Evolutionary conservation across 2,113 vertebrate genomes (phyloP).

Genomic region (Typhlomys cinereus): DNA sequence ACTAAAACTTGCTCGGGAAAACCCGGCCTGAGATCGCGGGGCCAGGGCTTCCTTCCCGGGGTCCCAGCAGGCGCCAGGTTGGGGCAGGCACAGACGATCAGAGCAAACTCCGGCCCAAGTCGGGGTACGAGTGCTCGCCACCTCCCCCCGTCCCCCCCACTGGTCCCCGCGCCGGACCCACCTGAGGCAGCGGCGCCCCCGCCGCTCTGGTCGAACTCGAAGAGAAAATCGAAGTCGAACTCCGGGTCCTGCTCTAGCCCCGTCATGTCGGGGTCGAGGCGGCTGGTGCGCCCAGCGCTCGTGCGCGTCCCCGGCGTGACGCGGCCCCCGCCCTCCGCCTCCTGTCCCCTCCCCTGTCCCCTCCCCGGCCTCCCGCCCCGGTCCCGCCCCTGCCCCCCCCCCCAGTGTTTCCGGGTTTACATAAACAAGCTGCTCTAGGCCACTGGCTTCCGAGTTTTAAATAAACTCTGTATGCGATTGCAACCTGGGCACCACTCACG

Average conservation of each 20-base stretch:
- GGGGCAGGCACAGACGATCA: background rate
- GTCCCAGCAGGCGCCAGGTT: background rate
- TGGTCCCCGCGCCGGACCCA: conserved; percentile 80
- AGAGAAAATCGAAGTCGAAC: conserved; percentile 93
- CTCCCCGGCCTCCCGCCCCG: conserved; percentile 57
- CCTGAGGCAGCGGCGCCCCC: conserved; percentile 83
- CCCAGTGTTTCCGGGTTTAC: conserved; percentile 84
- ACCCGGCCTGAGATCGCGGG: background rate
- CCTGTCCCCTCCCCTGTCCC: conserved; percentile 31
- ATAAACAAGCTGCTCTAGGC: conserved; percentile 78
- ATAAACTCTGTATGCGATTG: conserved; percentile 59
- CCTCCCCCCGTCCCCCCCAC: too few species aligned
- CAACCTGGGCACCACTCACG: background rate
- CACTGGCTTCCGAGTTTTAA: conserved; percentile 70
- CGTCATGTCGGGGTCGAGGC: conserved; percentile 85
- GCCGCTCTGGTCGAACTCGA: conserved; percentile 89
- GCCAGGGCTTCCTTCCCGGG: background rate
- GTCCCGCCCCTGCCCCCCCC: conserved; percentile 49
- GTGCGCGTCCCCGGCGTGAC: conserved; percentile 65
- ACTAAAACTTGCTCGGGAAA: background rate
- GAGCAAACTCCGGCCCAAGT: background rate
- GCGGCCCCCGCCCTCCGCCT: conserved; percentile 62
- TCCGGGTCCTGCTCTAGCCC: conserved; percentile 88
- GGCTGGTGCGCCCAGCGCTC: background rate
- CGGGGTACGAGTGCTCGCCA: background rate